Base-by-base conservation (phyloP, 2,888 invertebrate species). In the Protonemura montana region DNA sequence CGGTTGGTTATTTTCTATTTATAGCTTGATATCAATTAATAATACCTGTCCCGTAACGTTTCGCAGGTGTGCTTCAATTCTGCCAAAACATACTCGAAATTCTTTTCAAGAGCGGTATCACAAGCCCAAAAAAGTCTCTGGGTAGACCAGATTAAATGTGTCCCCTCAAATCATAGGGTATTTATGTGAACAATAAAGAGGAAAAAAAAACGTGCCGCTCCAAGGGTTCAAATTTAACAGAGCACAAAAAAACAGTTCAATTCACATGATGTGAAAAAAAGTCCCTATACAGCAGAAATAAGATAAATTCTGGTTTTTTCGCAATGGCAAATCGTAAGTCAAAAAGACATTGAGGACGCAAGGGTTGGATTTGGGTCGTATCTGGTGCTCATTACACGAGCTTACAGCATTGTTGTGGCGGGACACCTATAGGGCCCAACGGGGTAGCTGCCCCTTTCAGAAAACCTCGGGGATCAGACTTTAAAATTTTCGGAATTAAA, bases 241-340 rank as follows among this genome's bases (percentile, higher is more conserved):
- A 84, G 84, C 84, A 42, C 21, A 27, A 84, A 84, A 83, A 84
- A 84, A 76, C 76, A 59, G 76, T 59, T 28, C 76, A 42, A 29
- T 76, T 84, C 27, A 84, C 27, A 27, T 21, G 5, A n/a, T n/a
- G n/a, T n/a, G 28, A 84, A 84, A 84, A 84, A 76, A 81, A 2
- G 59, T 59, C 59, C 59, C 59, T 59, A 7, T 10, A 59, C 13
- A 35, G 35, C 35, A 35, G 84, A 76, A 84, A 84, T 84, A 84
- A 84, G 29, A 84, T 84, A 76, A 84, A 84, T 83, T 83, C 82
- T 42, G 82, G 82, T 83, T 83, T 83, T 59, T 83, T 83, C 13
- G 82, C 82, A 83, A 83, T 41, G 26, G 82, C 0, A 83, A 83
- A 26, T 83, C 35, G 82, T 82, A 76, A 84, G 76, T 59, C 26